phyloP scores from a whole-genome alignment of 53 echinoderm and acorn worm species.

The Luidia sarsii region DNA sequence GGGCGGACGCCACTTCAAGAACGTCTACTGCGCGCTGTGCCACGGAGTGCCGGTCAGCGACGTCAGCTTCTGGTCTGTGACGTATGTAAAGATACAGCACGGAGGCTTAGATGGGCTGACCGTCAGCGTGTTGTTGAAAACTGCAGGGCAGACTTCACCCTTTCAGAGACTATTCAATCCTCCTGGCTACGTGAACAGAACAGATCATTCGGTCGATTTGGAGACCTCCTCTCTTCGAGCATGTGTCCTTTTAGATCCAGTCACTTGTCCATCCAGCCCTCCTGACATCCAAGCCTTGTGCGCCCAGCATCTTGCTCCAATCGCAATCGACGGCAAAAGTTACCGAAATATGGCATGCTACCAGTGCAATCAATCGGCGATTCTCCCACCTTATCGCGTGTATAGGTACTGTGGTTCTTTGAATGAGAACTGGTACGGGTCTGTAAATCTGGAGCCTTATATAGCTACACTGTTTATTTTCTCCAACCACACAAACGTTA shows the following conservation, averaged over 20 bases:
- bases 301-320: not conserved
- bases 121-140: no score
- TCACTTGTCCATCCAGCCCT: no score
- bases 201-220: no score
- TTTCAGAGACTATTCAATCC: not conserved
- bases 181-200: not conserved
- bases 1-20: no score
- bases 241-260: constrained; percentile 1
- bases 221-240: not conserved
- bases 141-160: no score
- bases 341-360: no score
- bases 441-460: not conserved
- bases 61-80: no score
- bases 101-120: no score
- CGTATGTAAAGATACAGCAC: no score
- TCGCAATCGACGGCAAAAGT: not conserved
- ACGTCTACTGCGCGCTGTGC: no score
- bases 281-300: not conserved
- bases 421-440: no score
- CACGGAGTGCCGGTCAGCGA: no score
- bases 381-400: not conserved
- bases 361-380: not conserved
- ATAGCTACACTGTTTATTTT: not conserved
- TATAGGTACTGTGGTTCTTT: not conserved
- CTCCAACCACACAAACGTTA: not conserved